Base-by-base conservation (phyloP, 2,113 vertebrate genomes). In the Gulo gulo region DNA sequence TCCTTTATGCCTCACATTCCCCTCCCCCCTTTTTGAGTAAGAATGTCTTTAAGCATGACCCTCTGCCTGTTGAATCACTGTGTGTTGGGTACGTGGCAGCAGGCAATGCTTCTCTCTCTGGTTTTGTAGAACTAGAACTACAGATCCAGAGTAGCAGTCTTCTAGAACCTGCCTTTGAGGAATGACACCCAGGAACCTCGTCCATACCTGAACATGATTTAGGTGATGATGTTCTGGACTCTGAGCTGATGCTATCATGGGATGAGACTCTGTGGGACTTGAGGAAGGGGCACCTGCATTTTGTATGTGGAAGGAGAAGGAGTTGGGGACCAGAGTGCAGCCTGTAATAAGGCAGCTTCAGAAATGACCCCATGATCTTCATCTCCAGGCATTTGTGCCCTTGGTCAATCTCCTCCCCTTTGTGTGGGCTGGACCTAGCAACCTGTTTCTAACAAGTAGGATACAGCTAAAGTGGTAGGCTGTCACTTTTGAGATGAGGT, bases 401-500 rank as follows among this genome's bases (percentile, higher is more conserved):
- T 52, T 21, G 21, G 42, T 78, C 11, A 21, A 31, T 78, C 1
- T 23, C 20, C 52, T 82, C 29, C 31, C 63, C 39, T 65, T 42
- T 7, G 39, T 36, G 50, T 23, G 39, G 52, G 34, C 65, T 79
- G 59, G 42, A 65, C 18, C 34, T 20, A 21, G 45, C 21, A 14
- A 93, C 6, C 76, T 61, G 6, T 47, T 69, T 47, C 74, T 94
- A 80, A 63, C 55, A n/a, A 91, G 34, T 0, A 31, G 31, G 55
- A 81, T 24, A n/a, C 10, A 55, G 61, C 26, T 71, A 81, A 82
- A 63, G 45, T 36, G 47, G 57, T 50, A 39, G 11, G 57, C 71
- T 59, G 18, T 47, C 42, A 31, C 59, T 65, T 94, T 20, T 73
- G 78, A 93, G 71, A 42, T 39, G 18, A 91, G 50, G 73, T 88